phyloP scores from a whole-genome alignment of 2,797 vertebrate species.

The Darevskia nairensis region DNA sequence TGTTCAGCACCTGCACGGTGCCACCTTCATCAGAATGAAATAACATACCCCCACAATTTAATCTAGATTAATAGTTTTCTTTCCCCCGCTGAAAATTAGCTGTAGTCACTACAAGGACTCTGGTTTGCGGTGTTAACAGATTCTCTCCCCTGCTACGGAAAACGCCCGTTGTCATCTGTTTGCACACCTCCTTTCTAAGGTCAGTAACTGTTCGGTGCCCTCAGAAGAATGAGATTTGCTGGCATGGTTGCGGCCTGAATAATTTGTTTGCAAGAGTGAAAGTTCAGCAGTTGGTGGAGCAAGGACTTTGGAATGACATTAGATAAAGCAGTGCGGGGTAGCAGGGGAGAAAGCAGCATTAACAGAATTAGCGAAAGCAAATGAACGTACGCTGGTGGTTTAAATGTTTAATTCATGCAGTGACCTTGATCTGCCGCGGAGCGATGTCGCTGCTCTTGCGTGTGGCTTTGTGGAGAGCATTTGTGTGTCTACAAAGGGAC shows the following conservation, averaged over 20 bases:
- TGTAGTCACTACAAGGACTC: too few relatives aligned
- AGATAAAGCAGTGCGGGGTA: not conserved
- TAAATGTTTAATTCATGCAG: conserved; percentile 6
- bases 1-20: too few relatives aligned
- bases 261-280: conserved; percentile 29
- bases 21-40: too few relatives aligned
- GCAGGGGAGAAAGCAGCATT: not conserved
- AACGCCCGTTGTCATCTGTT: not conserved
- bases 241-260: not conserved
- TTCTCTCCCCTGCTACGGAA: not conserved
- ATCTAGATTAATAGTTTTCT: not conserved
- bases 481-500: not conserved
- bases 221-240: not conserved
- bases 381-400: not conserved
- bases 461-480: not conserved
- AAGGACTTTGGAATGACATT: not conserved
- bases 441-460: not conserved
- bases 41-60: not conserved
- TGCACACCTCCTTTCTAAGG: not conserved
- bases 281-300: not conserved
- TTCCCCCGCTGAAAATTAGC: not conserved
- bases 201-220: not conserved
- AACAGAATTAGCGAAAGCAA: not conserved
- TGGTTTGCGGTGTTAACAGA: not conserved
- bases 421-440: not conserved